Evolutionary conservation across 2,113 vertebrate genomes (phyloP), one percentile per base, ranked within the genome.

Genomic region (Anser cygnoides): DNA sequence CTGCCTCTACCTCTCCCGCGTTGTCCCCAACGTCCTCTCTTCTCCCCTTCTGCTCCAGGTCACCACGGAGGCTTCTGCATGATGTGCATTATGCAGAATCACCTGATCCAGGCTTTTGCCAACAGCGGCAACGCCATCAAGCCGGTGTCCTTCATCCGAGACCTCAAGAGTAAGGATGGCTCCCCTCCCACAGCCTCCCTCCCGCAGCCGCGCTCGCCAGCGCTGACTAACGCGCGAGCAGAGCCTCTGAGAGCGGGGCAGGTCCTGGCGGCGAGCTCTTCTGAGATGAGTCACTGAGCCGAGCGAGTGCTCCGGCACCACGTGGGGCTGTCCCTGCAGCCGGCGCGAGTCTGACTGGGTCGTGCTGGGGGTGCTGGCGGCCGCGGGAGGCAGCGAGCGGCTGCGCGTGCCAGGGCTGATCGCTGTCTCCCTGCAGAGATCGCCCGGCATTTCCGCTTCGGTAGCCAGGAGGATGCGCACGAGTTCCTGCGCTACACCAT

Each of bases 41-140:
- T 55, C 29, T 77, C 33, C 61, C 76, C 5, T 25, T 2, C 67
- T 84, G 33, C 84, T 97, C 5, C 97, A 99, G 99, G 99, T 98
- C 98, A 98, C 95, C 99, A 99, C 33, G 98, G 98, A 19, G 98
- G 98, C 91, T 99, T 99, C 91, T 99, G 99, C 90, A 99, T 99
- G 99, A 98, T 99, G 86, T 99, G 99, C 23, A 54, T 99, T 43
- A 99, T 99, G 99, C 99, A 99, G 98, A 99, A 99, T 96, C 99
- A 99, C 80, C 97, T 98, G 25, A 98, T 99, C 86, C 99, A 99
- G 97, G 98, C 99, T 93, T 99, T 99, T 50, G 99, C 98, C 93
- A 99, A 99, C 98, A 99, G 99, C 0, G 99, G 99, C 92, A 99
- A 99, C 0, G 98, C 98, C 84, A 99, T 99, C 98, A 99, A 99